A percentile compares a stretch with the other conserved stretches of the same genome.
Evolutionary conservation across 2,797 vertebrate genomes (phyloP).

Genomic region (Enteromius mattozi): DNA sequence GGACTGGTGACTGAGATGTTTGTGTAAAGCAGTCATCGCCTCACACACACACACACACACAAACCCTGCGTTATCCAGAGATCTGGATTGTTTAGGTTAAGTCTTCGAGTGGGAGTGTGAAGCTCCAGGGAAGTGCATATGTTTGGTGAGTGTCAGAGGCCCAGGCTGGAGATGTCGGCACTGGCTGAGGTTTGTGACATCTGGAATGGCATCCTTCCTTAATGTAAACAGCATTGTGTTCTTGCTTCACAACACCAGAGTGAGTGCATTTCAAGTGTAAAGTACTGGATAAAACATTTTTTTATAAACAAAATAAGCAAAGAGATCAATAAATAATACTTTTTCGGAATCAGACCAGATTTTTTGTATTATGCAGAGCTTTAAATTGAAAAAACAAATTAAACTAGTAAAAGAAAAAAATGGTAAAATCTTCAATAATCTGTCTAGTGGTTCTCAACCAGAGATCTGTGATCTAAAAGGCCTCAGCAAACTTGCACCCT

Average conservation of each 20-base stretch:
- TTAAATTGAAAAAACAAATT: not conserved
- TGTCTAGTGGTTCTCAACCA: not conserved
- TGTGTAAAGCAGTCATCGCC: conserved; percentile 16
- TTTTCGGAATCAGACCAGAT: not conserved
- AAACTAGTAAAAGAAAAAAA: not conserved
- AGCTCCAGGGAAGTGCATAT: conserved; percentile 23
- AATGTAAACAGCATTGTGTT: conserved; percentile 35
- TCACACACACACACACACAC: conserved; percentile 11
- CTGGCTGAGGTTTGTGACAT: conserved; percentile 29
- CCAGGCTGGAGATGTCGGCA: conserved; percentile 18
- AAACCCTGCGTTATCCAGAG: conserved; percentile 15
- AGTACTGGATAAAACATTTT: not conserved
- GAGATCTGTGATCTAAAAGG: not conserved
- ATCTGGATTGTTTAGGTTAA: conserved; percentile 46
- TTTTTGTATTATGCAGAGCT: not conserved
- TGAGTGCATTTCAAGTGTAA: not conserved
- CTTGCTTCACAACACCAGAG: not conserved
- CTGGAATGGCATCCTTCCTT: conserved; percentile 31
- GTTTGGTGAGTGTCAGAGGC: conserved; percentile 24
- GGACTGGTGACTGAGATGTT: conserved; percentile 9
- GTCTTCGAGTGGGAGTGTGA: conserved; percentile 38
- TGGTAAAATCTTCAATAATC: not conserved
- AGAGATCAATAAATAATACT: not conserved
- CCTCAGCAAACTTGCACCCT: not conserved
- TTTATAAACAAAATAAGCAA: not conserved